Percentiles rank a stretch among this genome's conserved stretches.
Conservation (phyloP, 2,113 vertebrate genomes). For the Saimiri boliviensis region DNA sequence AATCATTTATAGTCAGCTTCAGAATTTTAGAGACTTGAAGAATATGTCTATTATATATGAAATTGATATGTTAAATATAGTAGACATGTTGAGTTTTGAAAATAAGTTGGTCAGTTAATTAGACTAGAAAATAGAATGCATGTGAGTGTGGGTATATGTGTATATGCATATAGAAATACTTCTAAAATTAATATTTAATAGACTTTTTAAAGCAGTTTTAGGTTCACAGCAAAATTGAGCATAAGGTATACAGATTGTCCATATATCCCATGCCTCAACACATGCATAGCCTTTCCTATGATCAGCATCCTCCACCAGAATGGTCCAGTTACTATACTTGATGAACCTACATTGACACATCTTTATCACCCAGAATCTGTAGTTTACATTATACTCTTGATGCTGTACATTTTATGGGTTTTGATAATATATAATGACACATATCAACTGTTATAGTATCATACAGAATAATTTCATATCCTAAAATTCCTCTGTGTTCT, state of each 20-base stretch:
- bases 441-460: background rate
- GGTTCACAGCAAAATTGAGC: background rate
- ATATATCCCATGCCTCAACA: background rate
- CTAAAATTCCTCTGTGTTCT: background rate
- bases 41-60: background rate
- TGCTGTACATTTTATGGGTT: background rate
- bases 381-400: background rate
- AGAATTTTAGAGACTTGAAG: background rate
- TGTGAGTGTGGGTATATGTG: background rate
- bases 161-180: background rate
- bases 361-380: background rate
- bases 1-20: slow-evolving; percentile 1
- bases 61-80: background rate
- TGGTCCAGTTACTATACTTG: background rate
- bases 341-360: background rate
- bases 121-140: background rate
- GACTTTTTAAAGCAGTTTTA: background rate
- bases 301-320: background rate
- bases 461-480: background rate
- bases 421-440: background rate
- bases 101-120: background rate
- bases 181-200: background rate
- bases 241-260: background rate
- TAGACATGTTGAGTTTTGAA: background rate
- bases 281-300: too few species aligned